Base-by-base conservation (phyloP, 2,888 invertebrate genomes). In the Eristalis tenax region DNA sequence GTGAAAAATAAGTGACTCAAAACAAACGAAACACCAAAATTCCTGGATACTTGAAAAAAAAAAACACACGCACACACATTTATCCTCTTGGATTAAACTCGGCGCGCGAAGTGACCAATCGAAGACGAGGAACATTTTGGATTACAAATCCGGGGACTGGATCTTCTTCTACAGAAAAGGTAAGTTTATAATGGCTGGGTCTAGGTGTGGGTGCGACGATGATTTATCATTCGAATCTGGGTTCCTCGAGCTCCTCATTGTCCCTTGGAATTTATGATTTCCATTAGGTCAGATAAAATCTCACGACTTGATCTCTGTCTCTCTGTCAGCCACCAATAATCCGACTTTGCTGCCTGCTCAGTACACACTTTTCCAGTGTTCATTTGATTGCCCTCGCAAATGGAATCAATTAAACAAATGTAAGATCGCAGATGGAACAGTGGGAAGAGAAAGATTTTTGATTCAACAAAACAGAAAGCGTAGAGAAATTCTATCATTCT, bases 91-190 rank as follows among this genome's bases (percentile, higher is more conserved):
- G 71, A 80, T 76, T 84, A 70, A 79, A 79, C 26, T 22, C 64
- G 22, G 70, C 69, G 11, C 11, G 70, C 69, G 10, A 6, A 81
- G 50, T 23, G 26, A 59, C 6, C 38, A 18, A 65, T 11, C 15
- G 50, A 61, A 63, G 8, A 57, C 28, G 26, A 77, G 15, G 38
- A 59, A 77, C 11, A 43, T 71, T 78, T 78, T 22, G 86, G 86
- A 86, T 86, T 86, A 86, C 5, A 83, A 40, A 71, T 73, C 63
- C 73, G 70, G 82, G 70, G 82, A 71, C 43, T 61, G 35, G 63
- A 56, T 68, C 43, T 61, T 57, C 76, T 71, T 61, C 32, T 18
- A 43, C 50, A 50, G 8, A 32, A 63, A 82, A 79, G 86, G 86
- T 86, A 50, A 86, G 86, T 81, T 32, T 63, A 11, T 11, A 69